These are phyloP conservation scores for Bergia puertoricense DNA, from an alignment of 92 coral and sea anemone species.

Conservation along the genomic window DNA sequence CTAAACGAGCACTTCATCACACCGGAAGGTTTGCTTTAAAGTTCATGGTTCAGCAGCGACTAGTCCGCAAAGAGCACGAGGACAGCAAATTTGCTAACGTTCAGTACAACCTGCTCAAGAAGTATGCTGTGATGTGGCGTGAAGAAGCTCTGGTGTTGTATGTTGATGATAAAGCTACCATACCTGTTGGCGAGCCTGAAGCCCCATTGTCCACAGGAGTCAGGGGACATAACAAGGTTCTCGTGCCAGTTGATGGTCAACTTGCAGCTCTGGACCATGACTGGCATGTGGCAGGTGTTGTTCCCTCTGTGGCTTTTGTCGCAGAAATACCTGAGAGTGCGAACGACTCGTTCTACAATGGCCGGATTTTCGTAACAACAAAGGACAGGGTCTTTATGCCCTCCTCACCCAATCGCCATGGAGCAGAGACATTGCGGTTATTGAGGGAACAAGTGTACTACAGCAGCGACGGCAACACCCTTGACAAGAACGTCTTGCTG, in stretches of 20 bases:
- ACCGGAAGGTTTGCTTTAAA: neutral
- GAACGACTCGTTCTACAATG: too few relatives aligned
- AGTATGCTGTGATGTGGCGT: neutral
- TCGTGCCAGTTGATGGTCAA: neutral
- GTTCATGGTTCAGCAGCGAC: constrained; percentile 9
- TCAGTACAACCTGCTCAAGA: neutral
- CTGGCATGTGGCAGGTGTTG: neutral
- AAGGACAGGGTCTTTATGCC: neutral
- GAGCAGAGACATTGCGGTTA: neutral
- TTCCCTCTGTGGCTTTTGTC: neutral
- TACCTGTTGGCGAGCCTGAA: neutral
- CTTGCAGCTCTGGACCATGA: neutral
- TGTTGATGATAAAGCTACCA: neutral
- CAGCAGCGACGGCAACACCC: neutral
- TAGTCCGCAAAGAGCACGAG: neutral
- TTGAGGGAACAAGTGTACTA: neutral
- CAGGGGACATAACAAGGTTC: neutral
- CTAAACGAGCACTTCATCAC: neutral
- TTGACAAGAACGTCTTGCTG: neutral
- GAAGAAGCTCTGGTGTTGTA: neutral
- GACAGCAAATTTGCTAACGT: neutral
- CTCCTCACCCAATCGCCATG: neutral
- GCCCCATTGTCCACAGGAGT: neutral
- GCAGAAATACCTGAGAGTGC: too few relatives aligned
- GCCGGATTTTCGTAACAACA: too few relatives aligned